phyloP scores from a whole-genome alignment of 2,113 vertebrate genomes.

The Chloroceryle aenea region DNA sequence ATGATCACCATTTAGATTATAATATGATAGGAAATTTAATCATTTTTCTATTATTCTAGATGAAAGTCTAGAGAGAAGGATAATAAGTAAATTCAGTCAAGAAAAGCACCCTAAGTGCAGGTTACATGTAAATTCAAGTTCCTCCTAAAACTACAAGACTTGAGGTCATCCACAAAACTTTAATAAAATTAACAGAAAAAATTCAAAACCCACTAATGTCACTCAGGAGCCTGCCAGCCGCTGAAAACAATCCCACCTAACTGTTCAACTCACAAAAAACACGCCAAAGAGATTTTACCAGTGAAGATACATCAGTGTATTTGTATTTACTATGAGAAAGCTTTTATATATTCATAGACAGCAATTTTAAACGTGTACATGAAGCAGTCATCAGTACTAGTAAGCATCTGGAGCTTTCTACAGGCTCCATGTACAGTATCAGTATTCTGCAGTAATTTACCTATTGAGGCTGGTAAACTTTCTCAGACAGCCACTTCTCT shows the following conservation, averaged over 20 bases:
- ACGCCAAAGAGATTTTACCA: rapidly evolving
- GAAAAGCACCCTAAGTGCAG: not conserved
- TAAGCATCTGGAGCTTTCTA: not conserved
- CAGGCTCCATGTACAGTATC: not conserved
- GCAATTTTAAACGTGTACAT: not conserved
- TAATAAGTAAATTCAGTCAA: not conserved
- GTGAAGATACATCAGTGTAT: not conserved
- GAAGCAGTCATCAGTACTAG: not conserved
- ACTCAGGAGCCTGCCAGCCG: not conserved
- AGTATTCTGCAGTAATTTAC: not conserved
- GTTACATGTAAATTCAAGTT: not conserved
- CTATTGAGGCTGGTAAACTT: not conserved
- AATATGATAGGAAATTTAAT: not conserved
- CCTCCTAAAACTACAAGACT: not conserved
- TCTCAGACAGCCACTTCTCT: not conserved
- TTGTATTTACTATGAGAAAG: not conserved
- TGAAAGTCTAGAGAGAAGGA: not conserved
- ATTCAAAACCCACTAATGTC: not conserved
- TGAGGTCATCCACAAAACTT: not conserved
- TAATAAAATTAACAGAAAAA: too few relatives aligned
- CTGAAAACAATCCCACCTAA: not conserved
- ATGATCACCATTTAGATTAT: not conserved
- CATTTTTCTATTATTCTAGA: not conserved
- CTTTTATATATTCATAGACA: not conserved
- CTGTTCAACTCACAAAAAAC: not conserved